phyloP scores from a whole-genome alignment of 2,113 vertebrate genomes.

The Mormoops blainvillei region DNA sequence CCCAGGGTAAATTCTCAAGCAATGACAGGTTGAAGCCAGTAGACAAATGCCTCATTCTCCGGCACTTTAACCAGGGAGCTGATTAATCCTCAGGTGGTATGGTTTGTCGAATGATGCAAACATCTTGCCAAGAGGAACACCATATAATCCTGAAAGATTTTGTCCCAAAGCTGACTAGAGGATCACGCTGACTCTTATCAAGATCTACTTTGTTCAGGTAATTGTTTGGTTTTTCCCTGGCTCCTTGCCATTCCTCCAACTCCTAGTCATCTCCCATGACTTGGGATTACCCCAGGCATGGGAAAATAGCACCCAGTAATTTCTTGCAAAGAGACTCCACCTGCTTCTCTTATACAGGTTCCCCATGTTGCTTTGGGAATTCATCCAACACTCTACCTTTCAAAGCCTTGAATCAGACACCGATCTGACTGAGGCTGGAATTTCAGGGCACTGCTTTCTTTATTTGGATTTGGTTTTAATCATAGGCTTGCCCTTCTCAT shows the following conservation, averaged over 20 bases:
- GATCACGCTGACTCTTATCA: constrained; percentile 18
- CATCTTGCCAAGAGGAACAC: constrained; percentile 12
- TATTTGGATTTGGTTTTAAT: constrained; percentile 70
- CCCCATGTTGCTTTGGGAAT: constrained; percentile 65
- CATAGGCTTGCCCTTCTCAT: constrained; percentile 66
- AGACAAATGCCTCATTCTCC: not conserved
- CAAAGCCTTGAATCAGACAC: constrained; percentile 72
- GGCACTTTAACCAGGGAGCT: not conserved
- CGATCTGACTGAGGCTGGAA: constrained; percentile 64
- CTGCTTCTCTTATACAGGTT: constrained; percentile 52
- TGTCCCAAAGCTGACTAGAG: constrained; percentile 17
- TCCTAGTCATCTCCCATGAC: constrained; percentile 48
- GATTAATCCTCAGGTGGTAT: not conserved
- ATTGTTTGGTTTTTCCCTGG: constrained; percentile 44
- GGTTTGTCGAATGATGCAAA: constrained; percentile 1
- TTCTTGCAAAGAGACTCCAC: constrained; percentile 60
- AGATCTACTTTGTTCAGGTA: constrained; percentile 21
- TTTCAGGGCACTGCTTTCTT: constrained; percentile 69
- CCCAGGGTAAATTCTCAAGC: not conserved
- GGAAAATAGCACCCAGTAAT: constrained; percentile 65
- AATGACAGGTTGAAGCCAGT: not conserved
- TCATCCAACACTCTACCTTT: constrained; percentile 68
- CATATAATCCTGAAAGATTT: constrained; percentile 26
- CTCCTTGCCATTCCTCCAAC: constrained; percentile 30
- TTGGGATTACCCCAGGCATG: constrained; percentile 55